phyloP scores from a whole-genome alignment of 2,113 vertebrate species.

The Chitala chitala region DNA sequence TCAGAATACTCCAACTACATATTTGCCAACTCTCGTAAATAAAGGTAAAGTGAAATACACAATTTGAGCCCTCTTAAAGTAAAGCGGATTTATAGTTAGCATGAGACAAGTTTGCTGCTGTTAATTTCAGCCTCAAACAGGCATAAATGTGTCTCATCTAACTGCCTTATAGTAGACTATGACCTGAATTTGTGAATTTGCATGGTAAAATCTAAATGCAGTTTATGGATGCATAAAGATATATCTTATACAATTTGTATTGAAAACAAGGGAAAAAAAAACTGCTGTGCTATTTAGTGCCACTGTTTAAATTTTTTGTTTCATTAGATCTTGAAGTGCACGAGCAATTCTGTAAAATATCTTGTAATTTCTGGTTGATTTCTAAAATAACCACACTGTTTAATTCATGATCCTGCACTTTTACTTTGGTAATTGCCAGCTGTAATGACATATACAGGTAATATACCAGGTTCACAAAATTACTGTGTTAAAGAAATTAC shows the following conservation, averaged over 20 bases:
- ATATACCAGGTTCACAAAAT: neutral
- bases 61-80: constrained; percentile 52
- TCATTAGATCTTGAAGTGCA: neutral
- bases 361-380: constrained; percentile 48
- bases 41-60: constrained; percentile 26
- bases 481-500: neutral
- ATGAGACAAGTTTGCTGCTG: neutral
- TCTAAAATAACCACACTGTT: constrained; percentile 65
- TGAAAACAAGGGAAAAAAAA: neutral
- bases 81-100: constrained; percentile 22
- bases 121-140: neutral
- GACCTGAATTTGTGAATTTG: too few relatives aligned
- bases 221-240: neutral
- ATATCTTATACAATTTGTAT: neutral
- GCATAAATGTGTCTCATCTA: neutral
- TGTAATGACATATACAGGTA: constrained; percentile 41
- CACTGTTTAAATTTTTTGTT: neutral
- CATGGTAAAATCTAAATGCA: too few relatives aligned
- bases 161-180: neutral
- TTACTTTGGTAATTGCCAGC: constrained; percentile 64
- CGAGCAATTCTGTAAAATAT: neutral
- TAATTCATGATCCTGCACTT: constrained; percentile 63
- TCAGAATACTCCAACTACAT: constrained; percentile 71
- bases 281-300: neutral
- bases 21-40: constrained; percentile 81